These are phyloP conservation scores for Nannobrachium achirus DNA, from an alignment of 2,113 vertebrate genomes.

Conservation along the genomic window DNA sequence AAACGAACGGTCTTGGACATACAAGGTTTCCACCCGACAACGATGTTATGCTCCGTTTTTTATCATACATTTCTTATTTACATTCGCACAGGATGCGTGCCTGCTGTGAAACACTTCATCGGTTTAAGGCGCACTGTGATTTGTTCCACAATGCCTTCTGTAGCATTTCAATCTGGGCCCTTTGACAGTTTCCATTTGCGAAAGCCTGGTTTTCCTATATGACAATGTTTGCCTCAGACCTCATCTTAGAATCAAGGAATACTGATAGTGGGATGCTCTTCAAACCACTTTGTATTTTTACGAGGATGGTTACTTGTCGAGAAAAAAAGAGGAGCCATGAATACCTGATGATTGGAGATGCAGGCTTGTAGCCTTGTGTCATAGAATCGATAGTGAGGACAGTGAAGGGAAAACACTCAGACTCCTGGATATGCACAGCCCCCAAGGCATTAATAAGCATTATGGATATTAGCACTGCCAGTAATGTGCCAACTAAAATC, in stretches of 20 bases:
- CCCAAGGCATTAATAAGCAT: too few species aligned
- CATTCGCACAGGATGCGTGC: background rate
- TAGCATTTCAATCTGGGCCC: conserved; percentile 9
- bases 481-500: too few species aligned
- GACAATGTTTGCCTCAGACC: conserved; percentile 8
- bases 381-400: too few species aligned
- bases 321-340: background rate
- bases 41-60: background rate
- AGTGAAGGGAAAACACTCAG: too few species aligned
- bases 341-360: background rate
- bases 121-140: background rate
- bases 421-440: too few species aligned
- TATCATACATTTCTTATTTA: conserved; percentile 3
- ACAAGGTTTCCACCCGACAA: too few species aligned
- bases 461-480: too few species aligned
- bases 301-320: background rate
- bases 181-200: background rate
- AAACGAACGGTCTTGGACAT: too few species aligned
- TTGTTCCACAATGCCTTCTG: background rate
- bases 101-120: conserved; percentile 3
- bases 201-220: conserved; percentile 3
- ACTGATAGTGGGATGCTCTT: background rate
- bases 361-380: background rate
- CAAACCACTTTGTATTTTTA: conserved; percentile 3
- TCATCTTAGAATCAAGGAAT: background rate